Evolutionary conservation across 2,113 vertebrate species (phyloP).

Genomic region (Cinclus cinclus): DNA sequence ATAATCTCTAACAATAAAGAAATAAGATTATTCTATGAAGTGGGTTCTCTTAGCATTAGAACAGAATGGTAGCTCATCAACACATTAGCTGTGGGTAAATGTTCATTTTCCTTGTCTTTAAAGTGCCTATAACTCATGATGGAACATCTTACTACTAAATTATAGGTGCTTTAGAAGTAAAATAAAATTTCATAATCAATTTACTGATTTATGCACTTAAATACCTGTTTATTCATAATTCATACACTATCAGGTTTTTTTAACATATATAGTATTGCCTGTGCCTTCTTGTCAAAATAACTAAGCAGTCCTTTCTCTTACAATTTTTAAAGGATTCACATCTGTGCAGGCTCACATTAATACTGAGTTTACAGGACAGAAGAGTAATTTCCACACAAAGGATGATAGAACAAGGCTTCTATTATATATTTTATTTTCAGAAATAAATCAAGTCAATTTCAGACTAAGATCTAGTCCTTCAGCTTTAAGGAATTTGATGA

Average conservation of each 20-base stretch:
- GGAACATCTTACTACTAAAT: conserved; percentile 48
- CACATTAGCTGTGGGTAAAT: background rate
- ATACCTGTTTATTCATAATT: conserved; percentile 36
- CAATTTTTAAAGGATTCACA: background rate
- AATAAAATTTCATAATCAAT: conserved; percentile 34
- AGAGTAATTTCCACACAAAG: background rate
- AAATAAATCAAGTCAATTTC: conserved; percentile 34
- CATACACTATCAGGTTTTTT: conserved; percentile 3
- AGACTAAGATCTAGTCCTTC: background rate
- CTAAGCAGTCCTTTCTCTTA: background rate
- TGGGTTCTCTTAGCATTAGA: background rate
- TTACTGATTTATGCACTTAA: conserved; percentile 49
- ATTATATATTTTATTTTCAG: background rate
- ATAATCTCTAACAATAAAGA: conserved; percentile 23
- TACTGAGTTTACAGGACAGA: background rate
- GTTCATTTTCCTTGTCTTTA: conserved; percentile 25
- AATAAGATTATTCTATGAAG: background rate
- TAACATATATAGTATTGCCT: background rate
- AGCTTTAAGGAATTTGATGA: conserved; percentile 11
- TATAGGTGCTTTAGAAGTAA: background rate
- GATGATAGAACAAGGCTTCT: background rate
- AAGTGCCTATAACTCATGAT: conserved; percentile 10
- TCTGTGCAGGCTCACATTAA: background rate
- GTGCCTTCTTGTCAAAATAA: background rate
- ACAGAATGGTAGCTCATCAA: background rate